Base-by-base conservation (phyloP, 2,888 invertebrate genomes). In the Cecidostiba fungosa region DNA sequence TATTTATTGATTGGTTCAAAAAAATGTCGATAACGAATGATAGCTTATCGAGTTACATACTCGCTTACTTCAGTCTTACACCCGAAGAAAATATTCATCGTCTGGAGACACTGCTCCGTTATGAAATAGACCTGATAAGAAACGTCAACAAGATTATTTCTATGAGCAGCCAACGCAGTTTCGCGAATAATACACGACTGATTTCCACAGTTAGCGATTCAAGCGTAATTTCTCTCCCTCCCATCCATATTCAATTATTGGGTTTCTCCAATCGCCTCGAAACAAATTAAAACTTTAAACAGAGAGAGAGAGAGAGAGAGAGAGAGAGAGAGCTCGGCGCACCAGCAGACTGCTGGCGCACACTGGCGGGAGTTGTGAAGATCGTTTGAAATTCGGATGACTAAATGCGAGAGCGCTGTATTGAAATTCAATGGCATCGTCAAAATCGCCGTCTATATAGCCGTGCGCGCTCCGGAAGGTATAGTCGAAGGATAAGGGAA, bases 401-500 rank as follows among this genome's bases (percentile, higher is more conserved):
- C 85, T 87, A 87, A 87, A 85, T 83, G 87, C 85, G 80, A 77
- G 76, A 43, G 43, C 69, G 76, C 72, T 62, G 84, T 85, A 87
- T 87, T 87, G 87, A 87, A 87, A 87, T 87, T 87, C 87, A 87
- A 87, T 87, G 85, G 85, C 79, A 82, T 87, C 87, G 85, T 85
- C 87, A 85, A 87, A 85, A 87, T 87, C 84, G 85, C 69, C 83
- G 54, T 74, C 19, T 81, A 84, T 74, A 84, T 26, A 86, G 19
- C 39, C 23, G 54, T 72, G 47, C 78, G 59, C 70, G 69, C 77
- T 59, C 23, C n/a, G n/a, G 78, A 66, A 72, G 81, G 85, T 83
- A 84, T 36, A 74, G 81, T 14, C 79, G 79, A n/a, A 72, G 87
- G 74, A 81, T 87, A 83, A 85, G 82, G 85, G 84, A 87, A 84